A percentile compares a stretch with the other conserved stretches of the same genome.
These are phyloP conservation scores for Oriolus oriolus DNA, from an alignment of 2,113 vertebrate species.

Conservation along the genomic window DNA sequence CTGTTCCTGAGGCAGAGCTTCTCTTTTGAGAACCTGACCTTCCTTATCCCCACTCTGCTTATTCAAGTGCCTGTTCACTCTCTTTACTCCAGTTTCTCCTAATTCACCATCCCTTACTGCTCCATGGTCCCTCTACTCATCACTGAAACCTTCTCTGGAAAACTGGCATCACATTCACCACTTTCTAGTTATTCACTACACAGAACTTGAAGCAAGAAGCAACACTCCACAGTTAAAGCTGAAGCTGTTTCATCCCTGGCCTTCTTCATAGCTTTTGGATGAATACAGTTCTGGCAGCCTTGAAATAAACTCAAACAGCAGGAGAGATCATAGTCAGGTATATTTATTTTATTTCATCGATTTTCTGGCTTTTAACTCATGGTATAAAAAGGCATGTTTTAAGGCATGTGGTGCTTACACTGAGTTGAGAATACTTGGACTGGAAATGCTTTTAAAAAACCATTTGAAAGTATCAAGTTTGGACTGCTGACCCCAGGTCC, in stretches of 20 bases:
- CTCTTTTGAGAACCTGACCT: background rate
- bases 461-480: background rate
- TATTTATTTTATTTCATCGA: background rate
- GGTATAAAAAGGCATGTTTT: background rate
- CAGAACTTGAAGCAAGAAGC: background rate
- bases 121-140: accelerated
- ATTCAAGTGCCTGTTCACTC: background rate
- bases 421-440: background rate
- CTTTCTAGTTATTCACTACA: background rate
- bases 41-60: background rate
- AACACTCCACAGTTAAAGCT: background rate
- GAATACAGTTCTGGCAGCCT: background rate
- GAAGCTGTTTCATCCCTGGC: background rate
- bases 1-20: background rate
- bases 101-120: background rate
- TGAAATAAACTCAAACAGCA: background rate
- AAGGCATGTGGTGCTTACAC: background rate
- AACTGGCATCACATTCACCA: background rate
- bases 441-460: background rate
- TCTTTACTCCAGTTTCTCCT: background rate
- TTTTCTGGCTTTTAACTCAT: background rate
- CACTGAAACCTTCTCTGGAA: background rate
- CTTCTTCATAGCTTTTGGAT: background rate
- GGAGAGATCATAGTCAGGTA: background rate
- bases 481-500: background rate